phyloP scores from a whole-genome alignment of 2,888 invertebrate genomes.

The Cyclophora albipunctata region DNA sequence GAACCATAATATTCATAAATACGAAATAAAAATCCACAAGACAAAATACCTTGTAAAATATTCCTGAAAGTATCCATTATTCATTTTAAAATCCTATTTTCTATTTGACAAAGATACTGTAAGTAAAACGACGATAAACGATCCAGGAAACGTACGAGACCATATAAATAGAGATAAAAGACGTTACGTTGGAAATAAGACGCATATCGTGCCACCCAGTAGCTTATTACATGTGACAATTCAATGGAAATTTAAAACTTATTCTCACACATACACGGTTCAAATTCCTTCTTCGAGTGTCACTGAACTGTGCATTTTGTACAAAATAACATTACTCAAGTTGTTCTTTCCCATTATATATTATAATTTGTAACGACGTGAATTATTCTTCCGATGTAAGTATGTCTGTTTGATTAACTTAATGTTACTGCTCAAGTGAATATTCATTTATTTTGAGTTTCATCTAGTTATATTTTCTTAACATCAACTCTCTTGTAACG shows the following conservation, averaged over 20 bases:
- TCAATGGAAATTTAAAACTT: constrained; percentile 3
- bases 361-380: background rate
- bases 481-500: too few species aligned
- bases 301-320: constrained; percentile 5
- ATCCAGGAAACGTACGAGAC: constrained; percentile 9
- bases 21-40: too few species aligned
- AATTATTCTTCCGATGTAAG: too few species aligned
- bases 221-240: constrained; percentile 6
- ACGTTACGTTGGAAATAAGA: constrained; percentile 11
- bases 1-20: too few species aligned
- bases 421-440: too few species aligned
- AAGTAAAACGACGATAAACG: constrained; percentile 11
- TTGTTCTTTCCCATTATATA: constrained; percentile 8
- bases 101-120: constrained; percentile 1
- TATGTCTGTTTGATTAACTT: too few species aligned
- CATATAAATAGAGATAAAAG: constrained; percentile 16
- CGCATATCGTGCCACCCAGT: constrained; percentile 8
- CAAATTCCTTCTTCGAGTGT: background rate
- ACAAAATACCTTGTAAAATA: too few species aligned
- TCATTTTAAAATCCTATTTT: constrained; percentile 1
- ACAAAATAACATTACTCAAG: constrained; percentile 8
- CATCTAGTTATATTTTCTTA: too few species aligned
- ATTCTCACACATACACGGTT: background rate
- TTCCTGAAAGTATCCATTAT: background rate
- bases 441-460: too few species aligned